These are phyloP conservation scores for Pseudachorutes palmiensis DNA, from an alignment of 1,140 invertebrate genomes.

Conservation along the genomic window DNA sequence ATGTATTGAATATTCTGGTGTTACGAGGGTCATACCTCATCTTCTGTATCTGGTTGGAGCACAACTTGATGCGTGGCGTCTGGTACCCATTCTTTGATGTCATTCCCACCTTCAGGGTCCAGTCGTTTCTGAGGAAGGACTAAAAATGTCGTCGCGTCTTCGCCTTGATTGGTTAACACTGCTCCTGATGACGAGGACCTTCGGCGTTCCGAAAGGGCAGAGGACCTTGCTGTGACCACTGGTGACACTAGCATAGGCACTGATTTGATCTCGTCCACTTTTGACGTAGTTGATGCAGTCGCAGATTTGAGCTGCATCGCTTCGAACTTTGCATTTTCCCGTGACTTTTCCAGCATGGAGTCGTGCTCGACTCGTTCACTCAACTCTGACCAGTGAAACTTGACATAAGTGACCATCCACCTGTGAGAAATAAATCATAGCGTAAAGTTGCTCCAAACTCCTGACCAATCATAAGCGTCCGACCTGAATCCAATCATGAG, in stretches of 20 bases:
- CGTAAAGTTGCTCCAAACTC: background rate
- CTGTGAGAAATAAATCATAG: background rate
- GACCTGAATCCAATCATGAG: conserved; percentile 3
- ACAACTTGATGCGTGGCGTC: background rate
- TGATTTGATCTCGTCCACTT: background rate
- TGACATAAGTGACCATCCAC: conserved; percentile 7
- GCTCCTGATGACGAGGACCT: background rate
- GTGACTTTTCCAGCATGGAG: background rate
- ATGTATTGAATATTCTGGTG: background rate
- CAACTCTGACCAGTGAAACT: background rate
- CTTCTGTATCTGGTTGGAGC: conserved; percentile 1
- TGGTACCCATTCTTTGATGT: background rate
- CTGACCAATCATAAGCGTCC: background rate
- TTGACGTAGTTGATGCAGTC: background rate
- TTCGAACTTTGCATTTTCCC: conserved; percentile 3
- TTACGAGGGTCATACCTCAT: background rate
- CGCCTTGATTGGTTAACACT: background rate
- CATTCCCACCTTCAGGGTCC: conserved; percentile 3
- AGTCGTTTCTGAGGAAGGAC: background rate
- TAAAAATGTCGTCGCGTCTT: background rate
- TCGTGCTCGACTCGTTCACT: background rate
- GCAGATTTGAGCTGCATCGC: background rate
- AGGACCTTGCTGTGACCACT: too few relatives aligned
- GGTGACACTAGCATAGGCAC: too few relatives aligned
- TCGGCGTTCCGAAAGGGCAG: too few relatives aligned